Conservation (phyloP, 2,888 invertebrate species). For the Candidula unifasciata region DNA sequence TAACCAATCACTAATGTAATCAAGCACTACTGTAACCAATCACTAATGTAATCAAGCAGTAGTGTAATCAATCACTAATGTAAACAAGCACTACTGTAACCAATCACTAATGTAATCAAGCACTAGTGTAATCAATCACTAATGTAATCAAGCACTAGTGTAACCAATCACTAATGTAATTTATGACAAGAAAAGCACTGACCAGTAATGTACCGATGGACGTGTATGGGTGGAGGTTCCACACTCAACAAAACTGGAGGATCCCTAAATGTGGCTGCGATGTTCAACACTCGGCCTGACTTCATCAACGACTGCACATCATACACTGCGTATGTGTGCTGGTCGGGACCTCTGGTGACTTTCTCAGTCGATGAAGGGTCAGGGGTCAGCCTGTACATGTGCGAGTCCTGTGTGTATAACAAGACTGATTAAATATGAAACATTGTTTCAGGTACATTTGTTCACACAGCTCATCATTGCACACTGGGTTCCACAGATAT, state of each 20-base stretch:
- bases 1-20: too few species aligned
- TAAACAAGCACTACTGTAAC: too few species aligned
- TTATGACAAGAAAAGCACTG: not conserved
- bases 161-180: not conserved
- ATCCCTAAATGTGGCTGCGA: constrained; percentile 84
- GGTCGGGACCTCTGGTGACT: constrained; percentile 74
- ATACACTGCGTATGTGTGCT: constrained; percentile 85
- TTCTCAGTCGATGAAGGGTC: constrained; percentile 56
- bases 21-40: too few species aligned
- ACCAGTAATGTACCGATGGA: constrained; percentile 82
- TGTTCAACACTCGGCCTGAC: constrained; percentile 80
- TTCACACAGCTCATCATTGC: too few species aligned
- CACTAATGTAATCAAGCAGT: too few species aligned
- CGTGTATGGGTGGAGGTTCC: constrained; percentile 83
- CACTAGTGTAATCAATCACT: too few species aligned
- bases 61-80: not conserved
- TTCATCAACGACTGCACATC: constrained; percentile 80
- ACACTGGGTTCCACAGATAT: too few species aligned
- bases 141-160: too few species aligned
- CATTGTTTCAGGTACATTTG: too few species aligned
- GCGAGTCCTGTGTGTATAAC: constrained; percentile 11
- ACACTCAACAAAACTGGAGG: constrained; percentile 62
- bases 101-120: too few species aligned
- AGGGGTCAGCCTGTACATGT: constrained; percentile 60
- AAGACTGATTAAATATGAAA: too few species aligned